Evolutionary conservation across 2,113 vertebrate species (phyloP), one percentile per base, ranked within the genome.

Genomic region (Ascaphus truei): DNA sequence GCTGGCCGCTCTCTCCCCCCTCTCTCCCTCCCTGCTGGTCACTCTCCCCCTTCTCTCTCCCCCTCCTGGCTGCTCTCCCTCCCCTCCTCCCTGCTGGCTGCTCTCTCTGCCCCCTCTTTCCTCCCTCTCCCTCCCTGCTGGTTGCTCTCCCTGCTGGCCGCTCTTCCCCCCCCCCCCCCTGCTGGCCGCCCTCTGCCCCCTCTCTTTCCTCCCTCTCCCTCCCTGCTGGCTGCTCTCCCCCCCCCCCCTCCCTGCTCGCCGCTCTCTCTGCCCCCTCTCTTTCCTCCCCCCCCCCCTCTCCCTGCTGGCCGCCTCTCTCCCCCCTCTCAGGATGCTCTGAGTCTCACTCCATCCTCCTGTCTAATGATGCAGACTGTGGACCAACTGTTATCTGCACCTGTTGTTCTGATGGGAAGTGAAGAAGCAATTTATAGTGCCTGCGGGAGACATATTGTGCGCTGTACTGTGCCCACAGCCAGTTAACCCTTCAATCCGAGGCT

Each of bases 341-440:
- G n/a, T 36, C 53, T 57, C 36, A 18, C 22, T 41, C 39, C 29
- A 9, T 58, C 52, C 26, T 58, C 53, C 29, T 48, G 30, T 58
- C 39, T 59, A 68, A 59, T 68, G 65, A 68, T 59, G 39, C 65
- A 37, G 29, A 6, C 39, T 37, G 22, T 26, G 41, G 43, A 48
- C 65, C 65, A 68, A 50, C 65, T 68, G 65, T 59, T 59, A 23
- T 57, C 53, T 9, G 65, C 65, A 68, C 65, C 53, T 68, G 65
- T 68, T 68, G 51, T 45, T 52, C 53, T 9, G 39, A 26, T 41
- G 9, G 36, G 8, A 57, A 18, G 18, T 3, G n/a, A 18, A 11
- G 16, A 67, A 23, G 15, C 20, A 5, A 36, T 59, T 34, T 20
- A 33, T 50, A 18, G 52, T 6, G 29, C 34, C 53, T 3, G 22